Evolutionary conservation across 1,140 invertebrate species (phyloP).

Genomic region (Drosophila lini): DNA sequence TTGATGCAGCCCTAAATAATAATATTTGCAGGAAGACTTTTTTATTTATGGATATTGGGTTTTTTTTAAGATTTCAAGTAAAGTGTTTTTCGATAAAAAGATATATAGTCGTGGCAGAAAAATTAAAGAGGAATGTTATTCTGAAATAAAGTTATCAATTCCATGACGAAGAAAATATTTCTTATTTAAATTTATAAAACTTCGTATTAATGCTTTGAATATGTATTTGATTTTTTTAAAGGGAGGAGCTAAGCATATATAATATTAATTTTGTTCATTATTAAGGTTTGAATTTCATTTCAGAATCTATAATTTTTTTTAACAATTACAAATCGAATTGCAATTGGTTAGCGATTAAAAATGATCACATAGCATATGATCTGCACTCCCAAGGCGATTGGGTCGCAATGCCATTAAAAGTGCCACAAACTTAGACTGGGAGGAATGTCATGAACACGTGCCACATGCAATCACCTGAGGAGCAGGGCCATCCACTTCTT

Average conservation of each 20-base stretch:
- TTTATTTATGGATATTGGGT: neutral
- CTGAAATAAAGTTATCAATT: neutral
- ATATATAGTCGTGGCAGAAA: neutral
- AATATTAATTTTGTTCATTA: too few species aligned
- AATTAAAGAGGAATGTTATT: neutral
- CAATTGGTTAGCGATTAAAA: neutral
- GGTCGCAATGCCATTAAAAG: conserved; percentile 25
- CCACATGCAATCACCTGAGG: conserved; percentile 43
- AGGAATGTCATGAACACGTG: conserved; percentile 71
- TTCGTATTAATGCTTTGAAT: neutral
- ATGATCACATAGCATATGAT: conserved; percentile 26
- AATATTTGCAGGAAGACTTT: neutral
- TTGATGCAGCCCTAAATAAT: conserved; percentile 3
- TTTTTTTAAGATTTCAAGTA: neutral
- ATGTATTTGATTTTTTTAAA: neutral
- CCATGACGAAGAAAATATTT: neutral
- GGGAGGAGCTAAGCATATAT: too few species aligned
- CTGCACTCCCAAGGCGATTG: conserved; percentile 28
- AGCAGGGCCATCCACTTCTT: conserved; percentile 59
- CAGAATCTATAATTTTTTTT: neutral
- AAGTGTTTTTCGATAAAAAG: neutral
- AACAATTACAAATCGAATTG: conserved; percentile 2
- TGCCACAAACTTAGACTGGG: conserved; percentile 32
- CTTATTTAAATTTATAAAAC: neutral
- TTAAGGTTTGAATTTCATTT: neutral